Conservation (phyloP, 2,113 vertebrate genomes). For the Tachysurus fulvidraco region DNA sequence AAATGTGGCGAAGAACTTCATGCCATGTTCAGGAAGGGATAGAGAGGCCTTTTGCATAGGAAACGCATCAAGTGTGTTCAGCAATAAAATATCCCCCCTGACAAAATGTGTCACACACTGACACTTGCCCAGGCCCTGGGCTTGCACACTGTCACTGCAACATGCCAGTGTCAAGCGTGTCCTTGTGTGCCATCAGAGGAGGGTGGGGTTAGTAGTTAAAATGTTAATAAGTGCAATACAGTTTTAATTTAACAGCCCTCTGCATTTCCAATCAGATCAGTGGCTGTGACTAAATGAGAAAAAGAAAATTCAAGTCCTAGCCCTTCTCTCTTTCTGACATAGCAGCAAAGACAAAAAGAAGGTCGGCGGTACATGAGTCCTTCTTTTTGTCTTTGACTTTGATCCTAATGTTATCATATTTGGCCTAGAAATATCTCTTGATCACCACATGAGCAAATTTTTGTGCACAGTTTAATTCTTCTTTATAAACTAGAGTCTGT, state of each 20-base stretch:
- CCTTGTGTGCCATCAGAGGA: constrained; percentile 77
- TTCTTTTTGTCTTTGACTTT: constrained; percentile 49
- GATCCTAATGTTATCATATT: neutral
- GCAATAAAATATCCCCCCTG: constrained; percentile 27
- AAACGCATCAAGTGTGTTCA: constrained; percentile 37
- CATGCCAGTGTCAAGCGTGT: constrained; percentile 75
- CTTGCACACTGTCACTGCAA: constrained; percentile 60
- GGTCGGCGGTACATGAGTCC: neutral
- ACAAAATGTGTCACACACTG: constrained; percentile 5
- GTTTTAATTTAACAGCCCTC: constrained; percentile 82
- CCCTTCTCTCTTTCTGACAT: neutral
- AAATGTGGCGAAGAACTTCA: constrained; percentile 66
- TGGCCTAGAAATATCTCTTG: neutral
- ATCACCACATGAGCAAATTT: neutral
- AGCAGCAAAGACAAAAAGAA: constrained; percentile 33
- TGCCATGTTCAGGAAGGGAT: constrained; percentile 56
- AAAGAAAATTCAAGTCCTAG: constrained; percentile 58
- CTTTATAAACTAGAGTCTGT: neutral
- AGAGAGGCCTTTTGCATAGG: constrained; percentile 47
- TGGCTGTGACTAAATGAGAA: constrained; percentile 81
- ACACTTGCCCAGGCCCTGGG: constrained; percentile 55
- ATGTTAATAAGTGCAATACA: constrained; percentile 83
- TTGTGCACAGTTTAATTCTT: neutral
- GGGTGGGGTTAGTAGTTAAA: constrained; percentile 81
- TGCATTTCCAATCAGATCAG: constrained; percentile 83